phyloP scores from a whole-genome alignment of 2,113 vertebrate species.

The Muscicapa adusta region DNA sequence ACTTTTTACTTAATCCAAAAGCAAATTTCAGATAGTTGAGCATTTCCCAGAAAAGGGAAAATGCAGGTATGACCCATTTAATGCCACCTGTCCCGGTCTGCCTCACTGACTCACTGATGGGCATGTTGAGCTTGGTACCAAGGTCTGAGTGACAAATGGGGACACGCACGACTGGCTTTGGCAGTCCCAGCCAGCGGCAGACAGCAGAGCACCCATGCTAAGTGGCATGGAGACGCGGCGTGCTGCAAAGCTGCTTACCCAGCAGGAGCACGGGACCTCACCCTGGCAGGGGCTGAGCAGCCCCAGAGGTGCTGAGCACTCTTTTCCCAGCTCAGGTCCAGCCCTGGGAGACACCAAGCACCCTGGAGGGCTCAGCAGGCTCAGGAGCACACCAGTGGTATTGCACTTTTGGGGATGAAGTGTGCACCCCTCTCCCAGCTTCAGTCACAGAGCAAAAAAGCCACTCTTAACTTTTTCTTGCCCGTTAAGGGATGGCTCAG shows the following conservation, averaged over 20 bases:
- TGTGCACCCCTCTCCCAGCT: background rate
- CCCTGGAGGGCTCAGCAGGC: background rate
- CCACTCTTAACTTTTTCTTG: background rate
- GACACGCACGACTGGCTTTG: background rate
- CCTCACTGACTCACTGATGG: background rate
- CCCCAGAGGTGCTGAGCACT: background rate
- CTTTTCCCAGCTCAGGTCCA: background rate
- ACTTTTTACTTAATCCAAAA: background rate
- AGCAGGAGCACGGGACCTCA: background rate
- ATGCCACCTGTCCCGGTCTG: background rate
- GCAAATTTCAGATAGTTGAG: background rate
- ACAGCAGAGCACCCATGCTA: background rate
- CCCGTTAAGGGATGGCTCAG: rapidly evolving
- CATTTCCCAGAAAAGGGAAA: background rate
- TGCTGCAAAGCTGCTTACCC: background rate
- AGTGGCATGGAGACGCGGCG: background rate
- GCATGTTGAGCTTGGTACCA: background rate
- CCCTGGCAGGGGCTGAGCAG: background rate
- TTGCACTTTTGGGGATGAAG: rapidly evolving
- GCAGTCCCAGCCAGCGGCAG: background rate
- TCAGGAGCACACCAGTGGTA: background rate
- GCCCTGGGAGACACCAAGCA: background rate
- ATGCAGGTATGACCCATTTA: background rate
- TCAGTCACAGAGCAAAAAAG: background rate
- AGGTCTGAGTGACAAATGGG: background rate